Conservation (phyloP, 2,888 invertebrate genomes). For the Drosophila atripex region DNA sequence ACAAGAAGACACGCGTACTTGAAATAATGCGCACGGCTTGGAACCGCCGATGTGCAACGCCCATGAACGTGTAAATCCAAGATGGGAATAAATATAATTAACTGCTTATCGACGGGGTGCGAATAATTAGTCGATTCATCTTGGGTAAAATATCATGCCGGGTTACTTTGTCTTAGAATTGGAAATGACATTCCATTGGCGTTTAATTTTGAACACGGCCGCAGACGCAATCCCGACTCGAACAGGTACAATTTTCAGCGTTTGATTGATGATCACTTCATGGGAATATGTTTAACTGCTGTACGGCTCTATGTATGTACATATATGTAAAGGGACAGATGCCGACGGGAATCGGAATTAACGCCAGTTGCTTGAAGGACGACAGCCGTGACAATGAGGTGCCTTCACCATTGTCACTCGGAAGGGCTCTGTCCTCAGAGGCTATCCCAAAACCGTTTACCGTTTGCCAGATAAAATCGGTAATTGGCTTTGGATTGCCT, state of each 20-base stretch:
- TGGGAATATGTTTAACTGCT: constrained; percentile 22
- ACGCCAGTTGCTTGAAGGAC: constrained; percentile 40
- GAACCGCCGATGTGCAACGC: constrained; percentile 59
- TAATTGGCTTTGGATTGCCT: constrained; percentile 64
- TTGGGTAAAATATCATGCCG: constrained; percentile 67
- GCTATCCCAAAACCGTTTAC: constrained; percentile 45
- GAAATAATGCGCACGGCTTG: constrained; percentile 43
- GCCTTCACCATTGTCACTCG: constrained; percentile 22
- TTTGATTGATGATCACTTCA: constrained; percentile 70
- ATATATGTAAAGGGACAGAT: constrained; percentile 20
- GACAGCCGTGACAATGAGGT: constrained; percentile 52
- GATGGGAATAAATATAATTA: constrained; percentile 76
- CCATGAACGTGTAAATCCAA: constrained; percentile 49
- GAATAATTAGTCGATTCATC: constrained; percentile 73
- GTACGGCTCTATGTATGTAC: not conserved
- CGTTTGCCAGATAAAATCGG: constrained; percentile 70
- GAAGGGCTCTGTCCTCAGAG: constrained; percentile 19
- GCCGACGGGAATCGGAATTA: constrained; percentile 15
- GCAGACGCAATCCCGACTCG: constrained; percentile 12
- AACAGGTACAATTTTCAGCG: constrained; percentile 40
- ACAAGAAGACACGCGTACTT: constrained; percentile 76
- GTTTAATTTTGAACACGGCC: constrained; percentile 5
- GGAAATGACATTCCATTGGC: constrained; percentile 5
- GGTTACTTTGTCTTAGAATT: constrained; percentile 31
- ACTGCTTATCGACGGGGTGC: constrained; percentile 77